phyloP scores from a whole-genome alignment of 2,888 invertebrate species.

The Drosophila bunnanda region DNA sequence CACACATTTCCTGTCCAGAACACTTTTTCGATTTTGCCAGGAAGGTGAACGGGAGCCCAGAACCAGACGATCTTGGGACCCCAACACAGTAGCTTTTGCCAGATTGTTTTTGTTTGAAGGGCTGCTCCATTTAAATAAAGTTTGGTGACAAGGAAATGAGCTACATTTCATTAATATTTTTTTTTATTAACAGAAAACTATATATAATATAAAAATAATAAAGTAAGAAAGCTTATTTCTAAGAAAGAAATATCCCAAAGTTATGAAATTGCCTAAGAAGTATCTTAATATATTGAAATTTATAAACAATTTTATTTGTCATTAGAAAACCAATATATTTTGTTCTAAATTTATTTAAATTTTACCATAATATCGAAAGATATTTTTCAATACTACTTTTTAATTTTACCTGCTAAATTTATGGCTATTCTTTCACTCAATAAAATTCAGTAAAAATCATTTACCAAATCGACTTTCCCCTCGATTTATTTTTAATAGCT shows the following conservation, averaged over 20 bases:
- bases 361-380: background rate
- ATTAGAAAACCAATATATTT: background rate
- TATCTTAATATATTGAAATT: no score
- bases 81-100: conserved; percentile 61
- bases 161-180: no score
- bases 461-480: background rate
- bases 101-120: conserved; percentile 45
- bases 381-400: no score
- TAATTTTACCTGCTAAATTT: background rate
- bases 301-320: background rate
- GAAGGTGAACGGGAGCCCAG: conserved; percentile 38
- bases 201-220: background rate
- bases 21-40: conserved; percentile 69
- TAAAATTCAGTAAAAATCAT: background rate
- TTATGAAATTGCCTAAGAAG: background rate
- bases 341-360: no score
- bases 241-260: background rate
- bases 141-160: conserved; percentile 5
- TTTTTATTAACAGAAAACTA: no score
- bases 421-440: background rate
- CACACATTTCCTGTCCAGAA: conserved; percentile 77
- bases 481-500: background rate
- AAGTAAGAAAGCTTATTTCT: background rate
- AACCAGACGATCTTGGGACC: conserved; percentile 1
- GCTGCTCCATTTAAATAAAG: background rate